Percentiles rank a stretch among this genome's conserved stretches.
These are phyloP conservation scores for Xiphorhynchus erythropygius DNA, from an alignment of 2,797 vertebrate genomes.

Conservation along the genomic window DNA sequence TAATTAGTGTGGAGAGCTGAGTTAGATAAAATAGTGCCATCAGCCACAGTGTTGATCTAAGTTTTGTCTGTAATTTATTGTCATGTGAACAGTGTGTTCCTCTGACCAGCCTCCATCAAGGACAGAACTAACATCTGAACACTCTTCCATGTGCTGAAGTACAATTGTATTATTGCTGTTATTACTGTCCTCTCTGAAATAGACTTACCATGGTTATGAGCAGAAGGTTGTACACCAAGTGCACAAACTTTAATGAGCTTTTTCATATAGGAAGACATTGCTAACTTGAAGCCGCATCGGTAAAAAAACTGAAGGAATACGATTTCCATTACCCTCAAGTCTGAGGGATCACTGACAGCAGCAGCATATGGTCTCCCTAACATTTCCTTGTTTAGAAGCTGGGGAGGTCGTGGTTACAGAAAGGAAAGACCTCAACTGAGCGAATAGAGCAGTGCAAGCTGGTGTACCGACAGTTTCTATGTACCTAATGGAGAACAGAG, in stretches of 20 bases:
- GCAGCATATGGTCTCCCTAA: not conserved
- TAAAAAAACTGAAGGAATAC: not conserved
- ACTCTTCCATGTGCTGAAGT: not conserved
- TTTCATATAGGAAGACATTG: not conserved
- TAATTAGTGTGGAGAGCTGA: not conserved
- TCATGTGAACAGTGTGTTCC: not conserved
- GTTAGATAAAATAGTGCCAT: not conserved
- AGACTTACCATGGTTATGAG: not conserved
- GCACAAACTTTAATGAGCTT: not conserved
- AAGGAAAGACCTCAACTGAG: not conserved
- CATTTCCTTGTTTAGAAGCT: not conserved
- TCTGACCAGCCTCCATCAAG: not conserved
- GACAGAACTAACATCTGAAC: not conserved
- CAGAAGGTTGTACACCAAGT: not conserved
- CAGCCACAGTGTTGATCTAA: not conserved
- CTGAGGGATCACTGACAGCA: not conserved
- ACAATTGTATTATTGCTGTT: not conserved
- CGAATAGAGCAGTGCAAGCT: not conserved
- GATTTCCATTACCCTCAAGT: not conserved
- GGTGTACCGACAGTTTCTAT: not conserved
- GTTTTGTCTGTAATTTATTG: not conserved
- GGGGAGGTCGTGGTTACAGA: not conserved
- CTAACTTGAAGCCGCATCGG: not conserved
- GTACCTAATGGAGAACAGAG: not conserved
- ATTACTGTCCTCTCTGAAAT: not conserved